Evolutionary conservation across 2,888 invertebrate species (phyloP), one percentile per base, ranked within the genome.

Genomic region (Sipha maydis): DNA sequence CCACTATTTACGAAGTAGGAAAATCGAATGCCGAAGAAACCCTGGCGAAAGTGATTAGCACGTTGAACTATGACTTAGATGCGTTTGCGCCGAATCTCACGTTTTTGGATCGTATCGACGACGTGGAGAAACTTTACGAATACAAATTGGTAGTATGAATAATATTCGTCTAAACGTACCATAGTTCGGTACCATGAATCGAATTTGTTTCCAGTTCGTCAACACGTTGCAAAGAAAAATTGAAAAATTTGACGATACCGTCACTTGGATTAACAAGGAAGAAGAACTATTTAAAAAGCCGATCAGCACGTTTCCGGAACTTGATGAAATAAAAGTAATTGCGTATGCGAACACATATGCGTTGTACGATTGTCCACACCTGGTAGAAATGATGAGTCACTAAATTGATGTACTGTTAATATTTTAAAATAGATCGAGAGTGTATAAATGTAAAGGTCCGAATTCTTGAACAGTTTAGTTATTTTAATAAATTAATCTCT

Each of bases 191-290:
- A 38, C 31, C 75, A 28, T 41, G 21, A 56, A 56, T 56, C n/a
- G 0, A 83, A 5, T 76, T 69, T 25, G 82, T 73, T 91, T 95
- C 67, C 94, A 96, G 91, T 94, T 96, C 91, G 93, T 97, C 90
- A 94, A 96, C 86, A 94, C 95, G 90, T 94, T 97, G 78, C 94
- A 96, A 89, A 95, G 95, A 90, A 94, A 95, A 89, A 92, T 98
- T 80, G 94, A 94, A 89, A 95, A 95, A 34, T 95, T 97, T 91
- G 95, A 96, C 90, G 94, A 95, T 90, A 94, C 95, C 90, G 95
- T 97, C 31, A 92, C 92, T 9, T 97, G 97, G 97, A 97, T 98
- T 83, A 97, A 98, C 92, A 94, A 95, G 90, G 98, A 98, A 93
- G 98, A 98, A 92, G 92, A 93, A 8, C 94, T 97, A 21, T 96